phyloP scores from a whole-genome alignment of 2,797 vertebrate genomes.

The Parambassis ranga region DNA sequence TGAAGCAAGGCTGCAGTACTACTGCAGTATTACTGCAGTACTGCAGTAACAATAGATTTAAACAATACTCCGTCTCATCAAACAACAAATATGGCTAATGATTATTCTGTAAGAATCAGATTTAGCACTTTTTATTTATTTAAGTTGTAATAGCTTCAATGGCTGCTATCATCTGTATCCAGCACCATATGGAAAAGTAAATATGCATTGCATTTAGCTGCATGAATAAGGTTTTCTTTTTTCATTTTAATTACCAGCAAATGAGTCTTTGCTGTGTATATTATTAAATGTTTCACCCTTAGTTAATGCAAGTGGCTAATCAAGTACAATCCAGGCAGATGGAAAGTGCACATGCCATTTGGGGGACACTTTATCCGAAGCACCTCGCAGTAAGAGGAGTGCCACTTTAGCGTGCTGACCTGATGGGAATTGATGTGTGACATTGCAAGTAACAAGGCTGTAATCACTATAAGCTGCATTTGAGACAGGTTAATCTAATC shows the following conservation, averaged over 20 bases:
- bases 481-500: background rate
- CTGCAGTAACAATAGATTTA: constrained; percentile 24
- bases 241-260: background rate
- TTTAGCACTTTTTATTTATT: too few species aligned
- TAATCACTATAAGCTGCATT: background rate
- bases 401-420: constrained; percentile 15
- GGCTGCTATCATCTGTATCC: too few species aligned
- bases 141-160: background rate
- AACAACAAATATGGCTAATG: constrained; percentile 11
- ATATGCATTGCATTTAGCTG: background rate
- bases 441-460: background rate
- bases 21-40: too few species aligned
- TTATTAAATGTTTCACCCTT: background rate
- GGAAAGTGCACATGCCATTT: constrained; percentile 14
- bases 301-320: constrained; percentile 11
- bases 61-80: constrained; percentile 31
- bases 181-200: background rate
- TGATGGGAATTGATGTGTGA: background rate
- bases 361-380: constrained; percentile 16
- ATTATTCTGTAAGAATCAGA: constrained; percentile 4
- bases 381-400: background rate
- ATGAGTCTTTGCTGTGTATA: background rate
- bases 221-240: background rate
- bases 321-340: constrained; percentile 8
- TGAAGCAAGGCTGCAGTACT: too few species aligned